Evolutionary conservation across 2,113 vertebrate species (phyloP), one percentile per base, ranked within the genome.

Genomic region (Porphyrio hochstetteri): DNA sequence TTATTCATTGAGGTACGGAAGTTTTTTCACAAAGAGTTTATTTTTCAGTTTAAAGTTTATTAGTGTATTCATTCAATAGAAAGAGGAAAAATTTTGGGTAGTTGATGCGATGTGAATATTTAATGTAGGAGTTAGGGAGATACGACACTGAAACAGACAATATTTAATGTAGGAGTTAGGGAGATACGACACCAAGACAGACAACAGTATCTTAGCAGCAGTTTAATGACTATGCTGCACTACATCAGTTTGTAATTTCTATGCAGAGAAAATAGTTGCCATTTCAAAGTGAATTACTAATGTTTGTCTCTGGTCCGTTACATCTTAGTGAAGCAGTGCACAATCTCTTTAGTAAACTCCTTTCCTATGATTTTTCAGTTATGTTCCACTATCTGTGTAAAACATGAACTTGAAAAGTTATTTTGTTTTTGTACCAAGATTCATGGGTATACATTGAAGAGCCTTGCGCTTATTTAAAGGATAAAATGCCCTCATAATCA

Each of bases 401-500:
- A 88, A 36, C 63, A 3, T 69, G n/a, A 68, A 90, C 65, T 94
- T 71, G 88, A 85, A 59, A 86, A 97, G 78, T 96, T 94, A 70
- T 33, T 97, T 96, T 97, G 85, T 2, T 85, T 95, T 95, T 70
- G n/a, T 60, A 91, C 42, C 36, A 56, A 80, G 63, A 96, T 40
- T 83, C 4, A 4, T 46, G 82, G 91, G 84, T 94, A 90, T 77
- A 96, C 93, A 93, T 78, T 87, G 82, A 93, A 95, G 94, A 94
- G 81, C 85, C 40, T 63, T 95, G 53, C 92, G 97, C 93, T 97
- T 48, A 95, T 74, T 97, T 97, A 91, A 96, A 87, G 92, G 85
- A 89, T 97, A 84, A 97, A 92, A 96, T 86, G 80, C 72, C 70
- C 82, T 86, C 93, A 57, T 95, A 96, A 89, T 96, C 97, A 86